Evolutionary conservation across 1,140 invertebrate species (phyloP).

Genomic region (Neodiprion pinetum): DNA sequence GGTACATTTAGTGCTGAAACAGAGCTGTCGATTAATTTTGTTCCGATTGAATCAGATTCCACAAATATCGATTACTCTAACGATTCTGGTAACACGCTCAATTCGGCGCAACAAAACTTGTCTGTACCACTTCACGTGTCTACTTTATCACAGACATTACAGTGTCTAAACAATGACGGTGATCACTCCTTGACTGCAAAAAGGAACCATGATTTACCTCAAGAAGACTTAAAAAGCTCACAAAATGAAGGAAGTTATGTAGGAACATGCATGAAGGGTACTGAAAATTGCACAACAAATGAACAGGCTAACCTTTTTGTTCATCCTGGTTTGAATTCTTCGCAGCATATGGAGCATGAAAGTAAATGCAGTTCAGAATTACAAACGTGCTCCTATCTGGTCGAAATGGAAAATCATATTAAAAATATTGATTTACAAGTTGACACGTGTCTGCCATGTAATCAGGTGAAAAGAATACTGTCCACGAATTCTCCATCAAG

Average conservation of each 20-base stretch:
- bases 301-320: no score
- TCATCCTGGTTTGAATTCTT: neutral
- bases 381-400: neutral
- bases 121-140: neutral
- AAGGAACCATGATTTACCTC: no score
- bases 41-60: neutral
- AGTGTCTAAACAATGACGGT: no score
- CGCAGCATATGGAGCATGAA: neutral
- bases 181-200: no score
- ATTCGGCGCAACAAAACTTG: neutral
- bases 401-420: neutral
- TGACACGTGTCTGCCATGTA: neutral
- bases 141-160: neutral
- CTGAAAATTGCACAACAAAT: no score
- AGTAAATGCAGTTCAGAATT: neutral
- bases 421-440: neutral
- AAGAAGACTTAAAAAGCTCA: no score
- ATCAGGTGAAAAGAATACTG: neutral
- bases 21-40: neutral
- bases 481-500: neutral
- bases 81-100: neutral
- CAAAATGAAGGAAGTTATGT: no score
- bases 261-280: no score
- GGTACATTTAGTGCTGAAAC: no score
- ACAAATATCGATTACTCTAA: neutral